Base-by-base conservation (phyloP, 2,888 invertebrate genomes). In the Rhagium mordax region DNA sequence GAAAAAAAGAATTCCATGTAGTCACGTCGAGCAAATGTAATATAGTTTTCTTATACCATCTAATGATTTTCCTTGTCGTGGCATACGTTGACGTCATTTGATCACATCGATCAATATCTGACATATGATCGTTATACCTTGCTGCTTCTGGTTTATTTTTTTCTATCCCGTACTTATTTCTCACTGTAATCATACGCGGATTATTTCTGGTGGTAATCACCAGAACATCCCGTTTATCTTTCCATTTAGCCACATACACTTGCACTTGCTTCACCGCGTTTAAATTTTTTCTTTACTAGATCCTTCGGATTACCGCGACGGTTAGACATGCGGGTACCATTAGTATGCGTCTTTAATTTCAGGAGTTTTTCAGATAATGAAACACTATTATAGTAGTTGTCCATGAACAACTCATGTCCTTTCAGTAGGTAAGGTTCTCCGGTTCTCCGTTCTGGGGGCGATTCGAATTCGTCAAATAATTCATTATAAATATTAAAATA, bases 1-100 rank as follows among this genome's bases (percentile, higher is more conserved):
- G 47, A 47, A 47, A 47, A 47, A 47, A 47, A 10, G 47, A 47
- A n/a, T 72, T 72, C 66, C 65, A 72, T 29, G 69, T 41, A 49
- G 33, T 24, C 20, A 72, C 41, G 48, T 70, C 71, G 24, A 72
- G 57, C 27, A 72, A 20, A 75, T 84, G 83, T 76, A 84, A 83
- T n/a, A 82, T 76, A 68, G 83, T 79, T 72, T 83, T 84, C 75
- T 84, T 83, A 69, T 83, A 84, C 83, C 82, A 83, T 60, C 81
- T 62, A 64, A 84, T 81, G 27, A 3, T 47, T 47, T 47, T 47
- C 47, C 47, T n/a, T 47, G 47, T 47, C 3, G 47, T 47, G 47
- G 10, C 47, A 47, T 47, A 47, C 10, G 47, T 47, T n/a, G 47
- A 3, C 47, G n/a, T 47, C 47, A 47, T 47, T 47, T 47, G 47